Conservation (phyloP, 2,888 invertebrate species). For the Rhagophthalmus giganteus region DNA sequence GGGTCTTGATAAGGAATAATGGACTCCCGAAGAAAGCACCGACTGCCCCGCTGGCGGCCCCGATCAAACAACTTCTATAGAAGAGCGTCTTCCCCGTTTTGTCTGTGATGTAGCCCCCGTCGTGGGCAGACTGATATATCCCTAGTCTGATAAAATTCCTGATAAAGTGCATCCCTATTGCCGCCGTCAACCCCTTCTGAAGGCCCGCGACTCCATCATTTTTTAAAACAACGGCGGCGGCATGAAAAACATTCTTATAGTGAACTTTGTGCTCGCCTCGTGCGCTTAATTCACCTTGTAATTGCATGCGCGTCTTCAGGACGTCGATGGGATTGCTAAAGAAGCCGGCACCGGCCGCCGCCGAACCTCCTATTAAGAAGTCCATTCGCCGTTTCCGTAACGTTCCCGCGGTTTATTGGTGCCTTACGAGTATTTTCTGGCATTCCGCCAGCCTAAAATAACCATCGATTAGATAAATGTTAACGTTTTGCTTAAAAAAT, state of each 20-base stretch:
- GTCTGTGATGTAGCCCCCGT: constrained; percentile 65
- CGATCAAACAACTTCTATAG: constrained; percentile 56
- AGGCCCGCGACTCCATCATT: constrained; percentile 79
- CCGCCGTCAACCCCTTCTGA: constrained; percentile 82
- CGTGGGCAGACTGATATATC: constrained; percentile 64
- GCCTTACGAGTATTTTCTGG: no score
- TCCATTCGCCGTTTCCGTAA: no score
- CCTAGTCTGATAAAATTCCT: constrained; percentile 70
- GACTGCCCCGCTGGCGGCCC: constrained; percentile 66
- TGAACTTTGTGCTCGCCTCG: constrained; percentile 64
- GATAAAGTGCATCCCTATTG: constrained; percentile 83
- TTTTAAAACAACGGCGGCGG: constrained; percentile 74
- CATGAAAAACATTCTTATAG: constrained; percentile 80
- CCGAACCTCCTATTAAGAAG: constrained; percentile 59
- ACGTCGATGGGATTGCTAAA: constrained; percentile 90
- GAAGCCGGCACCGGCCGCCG: constrained; percentile 66
- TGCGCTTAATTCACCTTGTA: constrained; percentile 65
- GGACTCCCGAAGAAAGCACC: constrained; percentile 77
- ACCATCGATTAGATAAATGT: no score
- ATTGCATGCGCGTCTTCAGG: constrained; percentile 83
- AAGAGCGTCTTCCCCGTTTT: constrained; percentile 59
- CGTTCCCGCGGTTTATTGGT: no score
- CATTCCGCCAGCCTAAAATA: no score
- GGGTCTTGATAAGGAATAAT: constrained; percentile 83
- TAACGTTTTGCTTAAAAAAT: no score